Conservation (phyloP, 2,113 vertebrate genomes). For the Sphaerodactylus townsendi region DNA sequence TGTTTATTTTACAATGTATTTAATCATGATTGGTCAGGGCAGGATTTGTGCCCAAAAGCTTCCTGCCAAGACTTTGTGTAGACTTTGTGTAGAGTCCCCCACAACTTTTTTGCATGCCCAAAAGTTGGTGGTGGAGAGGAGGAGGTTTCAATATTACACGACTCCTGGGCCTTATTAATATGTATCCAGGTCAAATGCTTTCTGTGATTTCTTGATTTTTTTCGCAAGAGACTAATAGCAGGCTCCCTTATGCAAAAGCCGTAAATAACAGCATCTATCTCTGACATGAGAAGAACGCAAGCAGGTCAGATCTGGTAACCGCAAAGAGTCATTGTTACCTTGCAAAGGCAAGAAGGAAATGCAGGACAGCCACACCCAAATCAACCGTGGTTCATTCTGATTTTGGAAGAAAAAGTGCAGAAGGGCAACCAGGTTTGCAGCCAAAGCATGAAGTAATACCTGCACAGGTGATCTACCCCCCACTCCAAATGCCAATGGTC, state of each 20-base stretch:
- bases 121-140: too few relatives aligned
- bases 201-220: slow-evolving; percentile 35
- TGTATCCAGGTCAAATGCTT: slow-evolving; percentile 63
- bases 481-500: too few relatives aligned
- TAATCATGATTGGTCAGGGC: too few relatives aligned
- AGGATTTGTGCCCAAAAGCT: background rate
- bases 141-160: slow-evolving; percentile 37
- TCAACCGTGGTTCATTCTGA: too few relatives aligned
- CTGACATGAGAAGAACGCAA: background rate
- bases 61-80: background rate
- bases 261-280: slow-evolving; percentile 43
- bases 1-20: background rate
- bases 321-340: background rate
- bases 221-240: slow-evolving; percentile 42
- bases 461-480: too few relatives aligned
- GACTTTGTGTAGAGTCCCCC: too few relatives aligned
- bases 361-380: background rate
- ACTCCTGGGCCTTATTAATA: slow-evolving; percentile 62
- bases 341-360: background rate
- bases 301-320: background rate
- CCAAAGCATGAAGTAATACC: too few relatives aligned
- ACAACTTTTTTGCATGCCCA: slow-evolving; percentile 11
- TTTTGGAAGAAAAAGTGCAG: too few relatives aligned
- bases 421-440: too few relatives aligned
- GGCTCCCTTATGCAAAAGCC: slow-evolving; percentile 40